Conservation (phyloP, 53 echinoderm and acorn worm genomes). For the Astropecten irregularis region DNA sequence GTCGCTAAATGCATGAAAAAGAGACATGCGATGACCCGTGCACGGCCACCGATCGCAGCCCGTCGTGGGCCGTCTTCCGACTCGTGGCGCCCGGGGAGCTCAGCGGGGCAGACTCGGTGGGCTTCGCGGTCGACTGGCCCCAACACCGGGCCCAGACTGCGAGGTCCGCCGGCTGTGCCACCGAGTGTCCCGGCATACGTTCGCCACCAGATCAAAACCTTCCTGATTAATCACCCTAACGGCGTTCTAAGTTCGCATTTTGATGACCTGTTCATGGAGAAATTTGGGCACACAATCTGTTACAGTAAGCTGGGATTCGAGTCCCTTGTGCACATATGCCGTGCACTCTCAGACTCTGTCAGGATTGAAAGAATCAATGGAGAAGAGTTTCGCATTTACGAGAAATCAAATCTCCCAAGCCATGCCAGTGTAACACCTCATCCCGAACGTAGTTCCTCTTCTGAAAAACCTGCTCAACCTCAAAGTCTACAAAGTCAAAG, state of each 20-base stretch:
- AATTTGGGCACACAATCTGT: constrained; percentile 72
- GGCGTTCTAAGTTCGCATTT: constrained; percentile 78
- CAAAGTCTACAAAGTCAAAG: too few species aligned
- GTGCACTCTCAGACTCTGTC: constrained; percentile 55
- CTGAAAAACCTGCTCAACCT: too few species aligned
- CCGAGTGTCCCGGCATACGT: constrained; percentile 80
- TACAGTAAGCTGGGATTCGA: constrained; percentile 79
- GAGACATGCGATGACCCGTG: constrained; percentile 59
- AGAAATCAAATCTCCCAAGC: constrained; percentile 42
- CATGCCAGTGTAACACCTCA: too few species aligned
- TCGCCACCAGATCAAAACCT: constrained; percentile 69
- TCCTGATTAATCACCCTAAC: constrained; percentile 68
- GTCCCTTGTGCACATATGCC: constrained; percentile 56
- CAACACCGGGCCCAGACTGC: constrained; percentile 6
- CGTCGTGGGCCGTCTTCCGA: not conserved
- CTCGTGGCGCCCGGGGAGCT: not conserved
- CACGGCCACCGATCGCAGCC: not conserved
- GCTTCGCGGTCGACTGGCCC: not conserved
- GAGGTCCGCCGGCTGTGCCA: constrained; percentile 42
- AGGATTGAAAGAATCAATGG: constrained; percentile 50
- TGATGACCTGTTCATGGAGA: constrained; percentile 52
- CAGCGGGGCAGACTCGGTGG: not conserved
- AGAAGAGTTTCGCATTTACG: constrained; percentile 65
- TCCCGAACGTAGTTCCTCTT: too few species aligned
- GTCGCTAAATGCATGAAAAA: constrained; percentile 73